Conservation (phyloP, 2,888 invertebrate genomes). For the Cylloceria caligata region DNA sequence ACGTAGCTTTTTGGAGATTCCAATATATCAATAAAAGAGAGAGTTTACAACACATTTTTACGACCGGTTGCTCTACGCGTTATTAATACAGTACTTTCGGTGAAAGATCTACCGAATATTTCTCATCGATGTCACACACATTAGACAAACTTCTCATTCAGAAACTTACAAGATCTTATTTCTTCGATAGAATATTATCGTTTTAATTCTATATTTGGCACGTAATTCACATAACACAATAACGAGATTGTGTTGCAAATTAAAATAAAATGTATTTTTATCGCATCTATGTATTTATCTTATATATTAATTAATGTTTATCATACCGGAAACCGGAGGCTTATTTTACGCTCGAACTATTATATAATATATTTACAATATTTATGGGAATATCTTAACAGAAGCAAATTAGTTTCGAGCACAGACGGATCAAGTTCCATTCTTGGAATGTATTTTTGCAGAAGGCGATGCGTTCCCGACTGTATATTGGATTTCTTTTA, state of each 20-base stretch:
- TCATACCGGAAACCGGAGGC: slow-evolving; percentile 12
- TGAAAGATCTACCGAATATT: not conserved
- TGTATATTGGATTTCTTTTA: slow-evolving; percentile 4
- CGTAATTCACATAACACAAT: slow-evolving; percentile 83
- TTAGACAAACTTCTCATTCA: slow-evolving; percentile 13
- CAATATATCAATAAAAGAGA: slow-evolving; percentile 6
- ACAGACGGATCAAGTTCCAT: slow-evolving; percentile 25
- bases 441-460: slow-evolving; percentile 14
- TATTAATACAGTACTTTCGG: not conserved
- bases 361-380: slow-evolving; percentile 56
- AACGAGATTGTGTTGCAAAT: slow-evolving; percentile 72
- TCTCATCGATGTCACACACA: slow-evolving; percentile 13
- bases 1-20: not conserved
- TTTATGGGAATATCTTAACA: slow-evolving; percentile 10
- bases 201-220: slow-evolving; percentile 82
- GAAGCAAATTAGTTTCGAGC: slow-evolving; percentile 39
- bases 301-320: slow-evolving; percentile 34
- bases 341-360: slow-evolving; percentile 41
- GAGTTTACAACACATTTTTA: too few relatives aligned
- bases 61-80: not conserved
- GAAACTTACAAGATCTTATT: slow-evolving; percentile 68
- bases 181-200: slow-evolving; percentile 41
- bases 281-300: slow-evolving; percentile 56
- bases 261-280: slow-evolving; percentile 64
- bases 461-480: not conserved